A percentile compares a stretch with the other conserved stretches of the same genome.
Evolutionary conservation across 2,113 vertebrate genomes (phyloP).

Genomic region (Coregonus clupeaformis): DNA sequence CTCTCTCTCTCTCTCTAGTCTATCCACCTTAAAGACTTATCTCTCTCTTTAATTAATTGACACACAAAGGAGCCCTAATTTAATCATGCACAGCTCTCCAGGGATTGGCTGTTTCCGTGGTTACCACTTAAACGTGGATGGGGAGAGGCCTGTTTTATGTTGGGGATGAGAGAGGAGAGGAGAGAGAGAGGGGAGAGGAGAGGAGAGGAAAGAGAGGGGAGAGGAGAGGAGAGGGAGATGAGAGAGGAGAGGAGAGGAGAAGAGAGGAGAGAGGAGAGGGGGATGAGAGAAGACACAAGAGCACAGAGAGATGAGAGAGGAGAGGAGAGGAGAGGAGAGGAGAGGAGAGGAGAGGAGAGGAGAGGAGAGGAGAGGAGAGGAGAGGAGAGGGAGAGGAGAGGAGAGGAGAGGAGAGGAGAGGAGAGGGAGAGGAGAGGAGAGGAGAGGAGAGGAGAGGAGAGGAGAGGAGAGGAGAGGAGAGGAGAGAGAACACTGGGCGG

Average conservation of each 20-base stretch:
- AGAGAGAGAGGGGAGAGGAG: not conserved
- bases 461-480: not conserved
- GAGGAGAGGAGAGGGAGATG: not conserved
- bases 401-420: not conserved
- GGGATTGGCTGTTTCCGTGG: constrained; percentile 76
- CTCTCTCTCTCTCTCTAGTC: not conserved
- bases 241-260: not conserved
- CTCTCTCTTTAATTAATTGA: constrained; percentile 81
- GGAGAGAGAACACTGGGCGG: not conserved
- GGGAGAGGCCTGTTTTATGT: constrained; percentile 43
- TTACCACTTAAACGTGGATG: constrained; percentile 77
- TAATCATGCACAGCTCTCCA: constrained; percentile 75
- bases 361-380: not conserved
- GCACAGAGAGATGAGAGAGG: not conserved
- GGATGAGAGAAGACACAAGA: not conserved
- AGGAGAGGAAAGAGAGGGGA: no score
- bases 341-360: not conserved
- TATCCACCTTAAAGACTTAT: constrained; percentile 54
- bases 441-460: not conserved
- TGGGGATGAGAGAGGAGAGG: not conserved
- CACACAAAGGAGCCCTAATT: constrained; percentile 81
- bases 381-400: not conserved
- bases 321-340: not conserved
- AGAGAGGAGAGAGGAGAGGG: not conserved
- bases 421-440: not conserved